Evolutionary conservation across 37 sponge, comb jelly and placozoan species (phyloP).

Genomic region (Petrosia ficiformis): DNA sequence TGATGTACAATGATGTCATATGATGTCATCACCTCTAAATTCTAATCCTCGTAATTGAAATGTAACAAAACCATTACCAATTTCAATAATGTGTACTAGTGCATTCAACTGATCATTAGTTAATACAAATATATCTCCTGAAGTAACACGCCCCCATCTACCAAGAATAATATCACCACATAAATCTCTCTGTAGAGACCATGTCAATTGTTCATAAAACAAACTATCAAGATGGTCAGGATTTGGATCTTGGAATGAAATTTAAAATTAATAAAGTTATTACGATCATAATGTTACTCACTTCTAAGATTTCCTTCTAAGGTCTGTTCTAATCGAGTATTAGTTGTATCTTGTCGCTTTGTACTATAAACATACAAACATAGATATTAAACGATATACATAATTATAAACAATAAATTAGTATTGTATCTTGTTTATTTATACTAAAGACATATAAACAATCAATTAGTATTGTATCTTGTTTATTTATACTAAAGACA

Average conservation of each 20-base stretch:
- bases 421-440: too few relatives aligned
- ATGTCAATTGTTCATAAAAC: slow-evolving; percentile 96
- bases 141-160: slow-evolving; percentile 86
- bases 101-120: slow-evolving; percentile 89
- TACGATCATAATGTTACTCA: slow-evolving; percentile 15
- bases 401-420: too few relatives aligned
- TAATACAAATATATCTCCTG: slow-evolving; percentile 94
- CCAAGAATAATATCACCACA: slow-evolving; percentile 93
- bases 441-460: too few relatives aligned
- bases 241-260: slow-evolving; percentile 42
- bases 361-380: slow-evolving; percentile 54
- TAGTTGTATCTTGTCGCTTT: slow-evolving; percentile 72
- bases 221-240: slow-evolving; percentile 86
- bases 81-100: slow-evolving; percentile 94
- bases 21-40: slow-evolving; percentile 68
- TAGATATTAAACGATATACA: background rate
- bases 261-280: background rate
- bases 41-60: slow-evolving; percentile 96
- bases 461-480: too few relatives aligned
- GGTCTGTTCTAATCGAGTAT: slow-evolving; percentile 74
- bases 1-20: background rate
- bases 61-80: slow-evolving; percentile 96
- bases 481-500: too few relatives aligned
- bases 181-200: slow-evolving; percentile 86
- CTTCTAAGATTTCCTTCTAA: slow-evolving; percentile 72